These are phyloP conservation scores for Caenorhabditis sp. DNA, from an alignment of 2,888 invertebrate genomes.

Conservation along the genomic window DNA sequence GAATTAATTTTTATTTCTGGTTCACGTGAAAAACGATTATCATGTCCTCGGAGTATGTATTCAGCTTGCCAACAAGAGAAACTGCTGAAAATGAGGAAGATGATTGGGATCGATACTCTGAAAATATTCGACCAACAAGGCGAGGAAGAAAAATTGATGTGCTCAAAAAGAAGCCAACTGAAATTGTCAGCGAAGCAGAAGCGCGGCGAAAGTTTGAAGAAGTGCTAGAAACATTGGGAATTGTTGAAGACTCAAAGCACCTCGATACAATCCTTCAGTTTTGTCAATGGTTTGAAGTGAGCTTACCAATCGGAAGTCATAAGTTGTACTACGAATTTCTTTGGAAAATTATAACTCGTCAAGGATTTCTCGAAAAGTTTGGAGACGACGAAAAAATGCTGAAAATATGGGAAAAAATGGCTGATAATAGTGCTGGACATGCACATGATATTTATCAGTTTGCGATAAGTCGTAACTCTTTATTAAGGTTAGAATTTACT, in stretches of 20 bases:
- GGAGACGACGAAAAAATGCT: constrained; percentile 47
- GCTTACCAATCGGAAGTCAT: constrained; percentile 45
- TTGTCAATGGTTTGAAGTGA: constrained; percentile 54
- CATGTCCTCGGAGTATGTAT: constrained; percentile 15
- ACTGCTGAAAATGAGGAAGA: constrained; percentile 21
- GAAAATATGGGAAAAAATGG: constrained; percentile 54
- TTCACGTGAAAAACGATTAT: background rate
- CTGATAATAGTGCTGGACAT: constrained; percentile 56
- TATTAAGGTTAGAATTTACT: constrained; percentile 19
- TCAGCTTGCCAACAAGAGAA: constrained; percentile 25
- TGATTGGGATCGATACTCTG: constrained; percentile 51
- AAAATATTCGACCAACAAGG: constrained; percentile 47
- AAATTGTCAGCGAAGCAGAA: constrained; percentile 22
- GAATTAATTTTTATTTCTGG: background rate
- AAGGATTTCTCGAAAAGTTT: constrained; percentile 29
- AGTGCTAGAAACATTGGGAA: constrained; percentile 9
- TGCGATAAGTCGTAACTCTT: constrained; percentile 37
- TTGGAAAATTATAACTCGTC: constrained; percentile 50
- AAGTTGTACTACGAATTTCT: constrained; percentile 47
- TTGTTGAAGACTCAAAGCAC: constrained; percentile 12
- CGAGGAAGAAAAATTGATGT: constrained; percentile 43
- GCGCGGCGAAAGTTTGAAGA: constrained; percentile 25
- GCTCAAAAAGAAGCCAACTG: constrained; percentile 28
- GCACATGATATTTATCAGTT: constrained; percentile 52
- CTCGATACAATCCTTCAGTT: constrained; percentile 27